Evolutionary conservation across 2,888 invertebrate genomes (phyloP).

Genomic region (Eupithecia tripunctaria): DNA sequence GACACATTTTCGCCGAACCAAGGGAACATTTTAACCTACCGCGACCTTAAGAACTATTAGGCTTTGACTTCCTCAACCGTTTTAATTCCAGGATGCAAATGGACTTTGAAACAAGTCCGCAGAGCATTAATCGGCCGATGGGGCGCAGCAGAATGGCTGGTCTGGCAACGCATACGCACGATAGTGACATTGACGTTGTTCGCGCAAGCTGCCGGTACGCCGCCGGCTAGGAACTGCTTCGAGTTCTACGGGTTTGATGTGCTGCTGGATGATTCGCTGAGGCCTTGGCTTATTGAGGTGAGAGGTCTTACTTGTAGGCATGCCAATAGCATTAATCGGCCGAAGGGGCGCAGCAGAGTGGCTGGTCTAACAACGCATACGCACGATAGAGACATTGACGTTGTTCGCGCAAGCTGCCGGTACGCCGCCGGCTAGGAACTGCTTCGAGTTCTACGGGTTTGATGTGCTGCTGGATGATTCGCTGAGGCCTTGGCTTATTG

Average conservation of each 20-base stretch:
- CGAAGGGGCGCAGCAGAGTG: conserved; percentile 89
- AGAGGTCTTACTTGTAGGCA: background rate
- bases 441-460: conserved; percentile 96
- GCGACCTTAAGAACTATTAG: too few species aligned
- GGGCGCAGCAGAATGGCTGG: conserved; percentile 90
- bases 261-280: conserved; percentile 91
- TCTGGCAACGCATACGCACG: conserved; percentile 91
- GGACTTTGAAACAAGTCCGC: conserved; percentile 92
- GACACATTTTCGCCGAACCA: too few species aligned
- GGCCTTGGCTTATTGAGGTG: conserved; percentile 96
- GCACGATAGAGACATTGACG: conserved; percentile 90
- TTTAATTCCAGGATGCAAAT: conserved; percentile 88
- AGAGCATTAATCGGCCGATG: conserved; percentile 86
- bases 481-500: conserved; percentile 94
- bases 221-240: conserved; percentile 90
- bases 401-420: conserved; percentile 89
- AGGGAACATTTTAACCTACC: too few species aligned
- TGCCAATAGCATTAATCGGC: conserved; percentile 81
- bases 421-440: conserved; percentile 89
- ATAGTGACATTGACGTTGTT: conserved; percentile 90
- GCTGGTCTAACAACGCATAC: conserved; percentile 91
- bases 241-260: conserved; percentile 97
- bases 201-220: conserved; percentile 89
- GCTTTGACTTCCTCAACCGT: background rate
- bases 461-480: conserved; percentile 94